Evolutionary conservation across 2,888 invertebrate genomes (phyloP), one percentile per base, ranked within the genome.

Genomic region (Deilephila elpenor): DNA sequence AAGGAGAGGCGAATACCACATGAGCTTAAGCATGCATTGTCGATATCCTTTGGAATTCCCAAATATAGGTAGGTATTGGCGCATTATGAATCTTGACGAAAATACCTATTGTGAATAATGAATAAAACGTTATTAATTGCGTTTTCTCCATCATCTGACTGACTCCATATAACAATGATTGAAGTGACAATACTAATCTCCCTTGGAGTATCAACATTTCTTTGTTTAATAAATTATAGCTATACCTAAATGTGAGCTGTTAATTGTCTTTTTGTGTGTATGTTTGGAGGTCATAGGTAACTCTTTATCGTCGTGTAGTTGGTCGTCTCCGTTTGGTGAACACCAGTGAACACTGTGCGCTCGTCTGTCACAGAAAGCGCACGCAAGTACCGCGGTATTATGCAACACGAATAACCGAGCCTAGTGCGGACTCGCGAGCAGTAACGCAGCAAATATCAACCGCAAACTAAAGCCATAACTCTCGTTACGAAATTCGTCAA

Each of bases 281-380:
- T 80, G 78, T 82, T 87, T 86, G 83, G 85, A 89, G 89, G 89
- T 88, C 88, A 86, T 73, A 77, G 59, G 53, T 76, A 74, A 71
- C 75, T 79, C 73, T 73, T 75, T 74, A 78, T 77, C 73, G 73
- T 77, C 75, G 78, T 74, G 75, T 75, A 76, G 77, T 78, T 71
- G 79, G 72, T 70, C 74, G 74, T 76, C 60, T 75, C 74, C 64
- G 76, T 77, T 80, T 81, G 79, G 80, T 81, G 84, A 87, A 82
- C 93, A 94, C 90, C 81, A 79, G 80, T 81, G 84, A 87, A 82
- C 93, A 94, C 90, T 91, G 86, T 86, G 90, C 90, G 89, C 82
- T 85, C 83, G 88, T 81, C 88, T 88, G 89, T 89, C 90, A 77
- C 82, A 82, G 86, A 86, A 87, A 86, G 89, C 90, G 91, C 92